phyloP scores from a whole-genome alignment of 2,888 invertebrate genomes.

The Troides oblongomaculatus region DNA sequence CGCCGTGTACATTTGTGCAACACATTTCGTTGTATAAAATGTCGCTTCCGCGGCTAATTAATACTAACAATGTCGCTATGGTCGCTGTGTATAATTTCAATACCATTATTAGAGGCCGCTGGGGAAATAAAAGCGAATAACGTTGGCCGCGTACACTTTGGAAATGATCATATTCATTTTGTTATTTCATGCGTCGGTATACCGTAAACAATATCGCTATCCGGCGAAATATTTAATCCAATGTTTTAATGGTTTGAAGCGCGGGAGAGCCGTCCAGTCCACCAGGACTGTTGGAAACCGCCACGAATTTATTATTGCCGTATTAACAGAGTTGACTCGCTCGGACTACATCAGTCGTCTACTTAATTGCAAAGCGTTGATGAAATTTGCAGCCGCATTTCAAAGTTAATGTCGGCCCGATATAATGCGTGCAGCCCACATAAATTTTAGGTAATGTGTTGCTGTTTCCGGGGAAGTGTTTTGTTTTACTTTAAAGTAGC shows the following conservation, averaged over 20 bases:
- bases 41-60: conserved; percentile 65
- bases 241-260: conserved; percentile 55
- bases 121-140: conserved; percentile 55
- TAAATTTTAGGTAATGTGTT: conserved; percentile 27
- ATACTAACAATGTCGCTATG: conserved; percentile 56
- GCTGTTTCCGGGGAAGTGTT: not conserved
- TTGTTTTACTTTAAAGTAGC: not conserved
- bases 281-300: conserved; percentile 54
- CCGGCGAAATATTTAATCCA: conserved; percentile 55
- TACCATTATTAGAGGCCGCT: conserved; percentile 59
- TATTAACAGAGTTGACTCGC: conserved; percentile 62
- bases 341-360: conserved; percentile 69
- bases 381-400: conserved; percentile 72
- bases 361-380: conserved; percentile 73
- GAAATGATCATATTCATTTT: conserved; percentile 36
- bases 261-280: conserved; percentile 43
- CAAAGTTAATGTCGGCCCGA: conserved; percentile 67
- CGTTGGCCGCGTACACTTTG: conserved; percentile 47
- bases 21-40: conserved; percentile 61
- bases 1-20: conserved; percentile 44
- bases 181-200: conserved; percentile 30
- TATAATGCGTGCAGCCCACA: conserved; percentile 62
- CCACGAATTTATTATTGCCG: conserved; percentile 74
- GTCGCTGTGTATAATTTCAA: conserved; percentile 58
- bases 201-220: conserved; percentile 27